Evolutionary conservation across 2,797 vertebrate genomes (phyloP).

Genomic region (Ispidina picta): DNA sequence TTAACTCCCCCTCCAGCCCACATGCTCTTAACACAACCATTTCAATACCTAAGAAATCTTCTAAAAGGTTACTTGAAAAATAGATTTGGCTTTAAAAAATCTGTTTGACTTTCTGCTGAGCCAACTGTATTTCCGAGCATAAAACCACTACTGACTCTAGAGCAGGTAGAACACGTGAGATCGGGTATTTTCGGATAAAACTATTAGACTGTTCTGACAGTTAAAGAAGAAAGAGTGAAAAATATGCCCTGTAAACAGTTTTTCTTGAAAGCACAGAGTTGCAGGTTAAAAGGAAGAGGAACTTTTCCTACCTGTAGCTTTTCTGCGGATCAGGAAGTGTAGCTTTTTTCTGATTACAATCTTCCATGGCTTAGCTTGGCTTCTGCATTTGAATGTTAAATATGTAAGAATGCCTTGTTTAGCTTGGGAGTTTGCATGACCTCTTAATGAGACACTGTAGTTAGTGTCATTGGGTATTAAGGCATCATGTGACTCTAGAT

Average conservation of each 20-base stretch:
- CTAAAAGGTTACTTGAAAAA: neutral
- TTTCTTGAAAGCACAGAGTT: neutral
- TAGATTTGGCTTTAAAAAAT: neutral
- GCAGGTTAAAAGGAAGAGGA: neutral
- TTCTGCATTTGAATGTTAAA: constrained; percentile 67
- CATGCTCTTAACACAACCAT: neutral
- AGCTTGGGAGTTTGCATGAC: constrained; percentile 71
- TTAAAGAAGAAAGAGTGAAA: neutral
- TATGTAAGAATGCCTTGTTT: constrained; percentile 56
- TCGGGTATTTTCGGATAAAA: neutral
- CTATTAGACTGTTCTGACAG: neutral
- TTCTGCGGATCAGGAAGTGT: constrained; percentile 24
- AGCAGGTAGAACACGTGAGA: constrained; percentile 19
- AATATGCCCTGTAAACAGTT: neutral
- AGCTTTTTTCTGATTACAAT: constrained; percentile 32
- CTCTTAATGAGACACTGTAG: constrained; percentile 63
- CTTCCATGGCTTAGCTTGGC: constrained; percentile 72
- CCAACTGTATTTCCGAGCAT: neutral
- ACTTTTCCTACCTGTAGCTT: constrained; percentile 74
- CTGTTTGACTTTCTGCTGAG: neutral
- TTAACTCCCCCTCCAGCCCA: neutral
- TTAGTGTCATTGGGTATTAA: constrained; percentile 78
- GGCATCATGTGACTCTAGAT: constrained; percentile 77
- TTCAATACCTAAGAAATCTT: neutral
- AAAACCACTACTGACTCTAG: neutral